Evolutionary conservation across 1,140 invertebrate genomes (phyloP).

Genomic region (Neotoxoptera formosana): DNA sequence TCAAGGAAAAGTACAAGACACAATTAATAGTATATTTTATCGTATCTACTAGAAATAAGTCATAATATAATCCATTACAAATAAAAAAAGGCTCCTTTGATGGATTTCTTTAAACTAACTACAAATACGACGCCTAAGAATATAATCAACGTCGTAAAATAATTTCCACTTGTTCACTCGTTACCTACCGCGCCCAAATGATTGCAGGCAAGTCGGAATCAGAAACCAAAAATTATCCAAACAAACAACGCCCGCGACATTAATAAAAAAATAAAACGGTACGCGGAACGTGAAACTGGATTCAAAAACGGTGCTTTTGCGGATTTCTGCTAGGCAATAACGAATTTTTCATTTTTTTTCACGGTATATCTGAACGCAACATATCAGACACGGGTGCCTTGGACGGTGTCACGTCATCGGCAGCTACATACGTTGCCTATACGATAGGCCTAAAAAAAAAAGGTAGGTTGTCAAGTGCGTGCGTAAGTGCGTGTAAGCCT

Average conservation of each 20-base stretch:
- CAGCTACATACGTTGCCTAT: slow-evolving; percentile 18
- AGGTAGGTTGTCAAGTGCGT: background rate
- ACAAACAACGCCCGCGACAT: background rate
- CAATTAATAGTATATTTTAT: background rate
- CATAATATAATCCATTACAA: background rate
- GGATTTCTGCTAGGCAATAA: background rate
- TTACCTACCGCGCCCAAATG: background rate
- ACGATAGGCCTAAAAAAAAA: slow-evolving; percentile 36
- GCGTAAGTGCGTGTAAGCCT: background rate
- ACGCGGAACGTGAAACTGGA: background rate
- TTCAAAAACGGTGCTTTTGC: background rate
- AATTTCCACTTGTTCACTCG: background rate
- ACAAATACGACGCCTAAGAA: background rate
- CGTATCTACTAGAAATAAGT: background rate
- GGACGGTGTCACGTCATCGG: slow-evolving; percentile 14
- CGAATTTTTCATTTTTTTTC: background rate
- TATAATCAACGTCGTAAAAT: background rate
- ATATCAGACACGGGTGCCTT: slow-evolving; percentile 49
- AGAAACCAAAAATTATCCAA: background rate
- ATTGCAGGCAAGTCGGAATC: background rate
- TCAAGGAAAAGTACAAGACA: too few relatives aligned
- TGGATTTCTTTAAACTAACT: background rate
- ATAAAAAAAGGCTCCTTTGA: background rate
- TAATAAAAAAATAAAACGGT: background rate
- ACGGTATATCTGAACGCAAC: slow-evolving; percentile 24